Conservation (phyloP, 2,797 vertebrate species). For the Heterohyrax brucei region DNA sequence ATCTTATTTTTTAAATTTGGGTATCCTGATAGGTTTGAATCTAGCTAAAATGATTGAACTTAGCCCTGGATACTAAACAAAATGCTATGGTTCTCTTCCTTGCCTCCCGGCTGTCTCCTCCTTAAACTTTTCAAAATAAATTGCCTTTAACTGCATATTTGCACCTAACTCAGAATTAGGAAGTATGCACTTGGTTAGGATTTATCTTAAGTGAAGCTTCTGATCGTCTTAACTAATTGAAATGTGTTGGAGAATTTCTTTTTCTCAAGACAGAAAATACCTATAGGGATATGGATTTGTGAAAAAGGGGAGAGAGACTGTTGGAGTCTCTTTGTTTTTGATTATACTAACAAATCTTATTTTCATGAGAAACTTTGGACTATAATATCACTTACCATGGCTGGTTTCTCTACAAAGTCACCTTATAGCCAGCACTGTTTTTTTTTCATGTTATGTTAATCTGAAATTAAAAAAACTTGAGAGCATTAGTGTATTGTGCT, state of each 20-base stretch:
- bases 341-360: constrained; percentile 28
- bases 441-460: constrained; percentile 33
- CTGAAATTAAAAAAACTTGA: constrained; percentile 25
- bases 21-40: constrained; percentile 50
- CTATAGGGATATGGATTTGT: neutral
- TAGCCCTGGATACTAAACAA: constrained; percentile 10
- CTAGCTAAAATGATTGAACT: constrained; percentile 39
- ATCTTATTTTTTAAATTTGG: constrained; percentile 37
- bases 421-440: neutral
- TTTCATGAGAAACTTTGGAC: neutral
- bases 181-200: too few species aligned
- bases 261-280: constrained; percentile 62
- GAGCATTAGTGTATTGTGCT: constrained; percentile 29
- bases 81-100: neutral
- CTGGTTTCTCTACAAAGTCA: constrained; percentile 57
- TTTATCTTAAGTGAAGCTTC: constrained; percentile 48
- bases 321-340: neutral
- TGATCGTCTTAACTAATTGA: constrained; percentile 45
- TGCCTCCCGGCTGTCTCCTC: neutral
- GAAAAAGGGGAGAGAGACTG: constrained; percentile 16
- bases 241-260: constrained; percentile 10
- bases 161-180: constrained; percentile 27
- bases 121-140: constrained; percentile 26
- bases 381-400: constrained; percentile 12
- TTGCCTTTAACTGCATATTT: constrained; percentile 50